Conservation (phyloP, 2,888 invertebrate genomes). For the Acanthococcus lagerstroemiae region DNA sequence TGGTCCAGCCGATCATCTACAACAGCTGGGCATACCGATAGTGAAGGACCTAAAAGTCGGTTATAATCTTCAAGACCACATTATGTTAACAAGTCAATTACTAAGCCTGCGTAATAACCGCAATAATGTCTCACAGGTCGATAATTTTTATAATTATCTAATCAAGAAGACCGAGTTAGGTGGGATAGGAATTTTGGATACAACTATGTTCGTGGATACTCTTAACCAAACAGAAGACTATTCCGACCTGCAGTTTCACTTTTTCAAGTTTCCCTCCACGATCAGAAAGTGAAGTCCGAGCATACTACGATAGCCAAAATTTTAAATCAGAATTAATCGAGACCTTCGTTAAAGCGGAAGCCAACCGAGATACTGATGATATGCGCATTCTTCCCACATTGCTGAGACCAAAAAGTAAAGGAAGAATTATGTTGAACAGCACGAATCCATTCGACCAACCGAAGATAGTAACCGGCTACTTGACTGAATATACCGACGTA, state of each 20-base stretch:
- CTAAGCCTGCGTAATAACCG: not conserved
- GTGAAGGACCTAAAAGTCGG: constrained; percentile 61
- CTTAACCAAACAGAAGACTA: constrained; percentile 39
- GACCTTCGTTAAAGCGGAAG: constrained; percentile 3
- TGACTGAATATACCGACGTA: not conserved
- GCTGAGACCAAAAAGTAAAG: constrained; percentile 42
- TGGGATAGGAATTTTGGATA: constrained; percentile 47
- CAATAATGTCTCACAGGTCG: not conserved
- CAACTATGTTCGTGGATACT: constrained; percentile 54
- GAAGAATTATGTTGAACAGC: constrained; percentile 1
- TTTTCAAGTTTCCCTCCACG: not conserved
- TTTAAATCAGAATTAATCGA: not conserved
- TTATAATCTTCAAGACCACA: constrained; percentile 70
- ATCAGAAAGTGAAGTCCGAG: not conserved
- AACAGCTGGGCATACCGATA: constrained; percentile 51
- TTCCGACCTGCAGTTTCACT: constrained; percentile 31
- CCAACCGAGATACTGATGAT: constrained; percentile 17
- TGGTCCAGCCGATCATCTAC: constrained; percentile 55
- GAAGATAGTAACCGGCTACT: constrained; percentile 3
- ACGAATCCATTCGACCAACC: not conserved
- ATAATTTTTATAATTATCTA: not conserved
- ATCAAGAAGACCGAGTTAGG: constrained; percentile 1
- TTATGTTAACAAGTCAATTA: constrained; percentile 56
- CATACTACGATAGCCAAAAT: not conserved
- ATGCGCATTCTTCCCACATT: constrained; percentile 40